Percentiles rank a stretch among this genome's conserved stretches.
Conservation (phyloP, 2,113 vertebrate genomes). For the Xiphophorus maculatus region DNA sequence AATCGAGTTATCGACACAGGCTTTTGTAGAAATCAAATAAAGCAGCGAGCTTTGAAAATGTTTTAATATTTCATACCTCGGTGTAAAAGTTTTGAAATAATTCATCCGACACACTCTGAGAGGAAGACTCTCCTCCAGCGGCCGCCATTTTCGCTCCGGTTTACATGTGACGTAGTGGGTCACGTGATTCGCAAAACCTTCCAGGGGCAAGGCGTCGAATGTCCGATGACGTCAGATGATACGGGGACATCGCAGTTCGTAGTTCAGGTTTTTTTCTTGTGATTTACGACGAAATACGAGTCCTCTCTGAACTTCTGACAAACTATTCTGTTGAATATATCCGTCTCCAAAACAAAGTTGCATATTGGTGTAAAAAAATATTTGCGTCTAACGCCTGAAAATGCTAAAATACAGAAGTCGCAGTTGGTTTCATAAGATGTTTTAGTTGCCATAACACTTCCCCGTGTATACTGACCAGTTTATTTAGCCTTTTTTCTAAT, state of each 20-base stretch:
- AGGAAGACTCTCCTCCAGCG: slow-evolving; percentile 71
- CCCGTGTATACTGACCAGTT: no score
- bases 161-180: slow-evolving; percentile 58
- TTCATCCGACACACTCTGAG: slow-evolving; percentile 71
- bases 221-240: background rate
- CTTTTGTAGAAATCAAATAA: background rate
- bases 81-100: slow-evolving; percentile 81
- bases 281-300: no score
- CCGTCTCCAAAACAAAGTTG: no score
- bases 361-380: background rate
- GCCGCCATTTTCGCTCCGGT: slow-evolving; percentile 77
- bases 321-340: no score
- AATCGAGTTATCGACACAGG: accelerated
- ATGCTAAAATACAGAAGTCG: background rate
- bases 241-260: background rate
- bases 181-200: slow-evolving; percentile 39
- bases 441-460: no score
- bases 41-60: accelerated
- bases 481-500: no score
- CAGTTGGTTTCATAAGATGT: no score
- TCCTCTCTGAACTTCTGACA: no score
- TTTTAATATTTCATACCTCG: slow-evolving; percentile 62
- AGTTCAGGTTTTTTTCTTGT: no score
- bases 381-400: background rate
- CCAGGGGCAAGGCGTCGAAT: background rate